Conservation (phyloP, 2,797 vertebrate species). For the Myioborus miniatus region DNA sequence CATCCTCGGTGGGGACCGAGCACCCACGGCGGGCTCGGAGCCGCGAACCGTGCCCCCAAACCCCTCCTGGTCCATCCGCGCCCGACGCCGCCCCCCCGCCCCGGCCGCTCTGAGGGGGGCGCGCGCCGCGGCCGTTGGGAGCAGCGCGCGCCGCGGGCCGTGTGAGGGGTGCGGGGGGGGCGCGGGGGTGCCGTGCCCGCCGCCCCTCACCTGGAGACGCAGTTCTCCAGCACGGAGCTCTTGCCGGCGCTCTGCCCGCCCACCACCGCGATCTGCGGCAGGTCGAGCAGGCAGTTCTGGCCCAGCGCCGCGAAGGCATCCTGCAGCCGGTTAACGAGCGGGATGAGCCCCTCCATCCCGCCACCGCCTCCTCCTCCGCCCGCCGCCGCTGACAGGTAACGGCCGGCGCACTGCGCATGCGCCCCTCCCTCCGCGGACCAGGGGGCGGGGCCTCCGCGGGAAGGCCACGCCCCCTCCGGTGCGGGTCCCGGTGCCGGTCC, state of each 20-base stretch:
- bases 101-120: background rate
- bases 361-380: background rate
- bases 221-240: constrained; percentile 96
- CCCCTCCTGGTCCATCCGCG: background rate
- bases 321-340: constrained; percentile 92
- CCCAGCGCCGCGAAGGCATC: constrained; percentile 92
- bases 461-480: background rate
- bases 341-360: constrained; percentile 93
- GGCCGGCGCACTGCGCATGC: constrained; percentile 53
- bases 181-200: background rate
- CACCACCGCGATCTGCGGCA: constrained; percentile 95
- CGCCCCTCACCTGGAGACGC: constrained; percentile 87
- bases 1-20: background rate
- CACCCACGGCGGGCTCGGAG: background rate
- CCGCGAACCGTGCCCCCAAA: background rate
- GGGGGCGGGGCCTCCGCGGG: background rate
- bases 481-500: background rate
- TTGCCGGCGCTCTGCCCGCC: constrained; percentile 95
- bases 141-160: background rate
- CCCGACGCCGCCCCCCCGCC: too few species aligned
- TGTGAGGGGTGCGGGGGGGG: background rate
- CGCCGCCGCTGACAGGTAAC: constrained; percentile 68
- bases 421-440: rapidly evolving
- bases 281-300: constrained; percentile 90
- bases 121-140: background rate